Evolutionary conservation across 2,797 vertebrate genomes (phyloP).

Genomic region (Melanogrammus aeglefinus): DNA sequence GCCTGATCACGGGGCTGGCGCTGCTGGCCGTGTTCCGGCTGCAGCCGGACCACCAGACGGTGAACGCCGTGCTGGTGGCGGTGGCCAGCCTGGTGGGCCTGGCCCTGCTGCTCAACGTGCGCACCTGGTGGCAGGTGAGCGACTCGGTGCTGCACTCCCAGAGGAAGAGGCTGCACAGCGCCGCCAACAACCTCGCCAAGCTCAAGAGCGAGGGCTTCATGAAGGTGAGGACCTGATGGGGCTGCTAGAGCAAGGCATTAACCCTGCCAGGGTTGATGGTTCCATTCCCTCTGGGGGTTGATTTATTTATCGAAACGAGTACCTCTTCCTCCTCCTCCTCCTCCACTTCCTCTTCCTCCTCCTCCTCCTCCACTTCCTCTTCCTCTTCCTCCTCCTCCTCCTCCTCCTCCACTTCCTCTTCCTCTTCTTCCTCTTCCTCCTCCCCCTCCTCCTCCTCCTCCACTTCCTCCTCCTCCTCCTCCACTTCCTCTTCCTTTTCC

Average conservation of each 20-base stretch:
- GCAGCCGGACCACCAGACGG: slow-evolving; percentile 85
- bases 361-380: too few relatives aligned
- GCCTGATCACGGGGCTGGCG: slow-evolving; percentile 84
- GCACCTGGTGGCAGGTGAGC: slow-evolving; percentile 95
- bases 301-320: neutral
- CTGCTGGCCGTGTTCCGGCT: slow-evolving; percentile 85
- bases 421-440: too few relatives aligned
- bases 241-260: too few relatives aligned
- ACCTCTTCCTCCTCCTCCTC: neutral
- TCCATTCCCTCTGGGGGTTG: too few relatives aligned
- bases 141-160: slow-evolving; percentile 95
- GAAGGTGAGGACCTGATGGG: slow-evolving; percentile 77
- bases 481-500: too few relatives aligned
- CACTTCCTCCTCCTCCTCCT: too few relatives aligned
- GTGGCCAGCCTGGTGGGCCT: slow-evolving; percentile 88
- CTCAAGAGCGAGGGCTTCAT: slow-evolving; percentile 98
- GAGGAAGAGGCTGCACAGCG: slow-evolving; percentile 88
- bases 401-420: too few relatives aligned
- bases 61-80: slow-evolving; percentile 86
- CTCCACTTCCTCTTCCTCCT: too few relatives aligned
- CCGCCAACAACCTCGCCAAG: slow-evolving; percentile 85
- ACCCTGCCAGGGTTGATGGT: too few relatives aligned
- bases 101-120: slow-evolving; percentile 88
- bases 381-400: too few relatives aligned
- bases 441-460: too few relatives aligned